phyloP scores from a whole-genome alignment of 2,797 vertebrate species.

The Ctenopoma multispine region DNA sequence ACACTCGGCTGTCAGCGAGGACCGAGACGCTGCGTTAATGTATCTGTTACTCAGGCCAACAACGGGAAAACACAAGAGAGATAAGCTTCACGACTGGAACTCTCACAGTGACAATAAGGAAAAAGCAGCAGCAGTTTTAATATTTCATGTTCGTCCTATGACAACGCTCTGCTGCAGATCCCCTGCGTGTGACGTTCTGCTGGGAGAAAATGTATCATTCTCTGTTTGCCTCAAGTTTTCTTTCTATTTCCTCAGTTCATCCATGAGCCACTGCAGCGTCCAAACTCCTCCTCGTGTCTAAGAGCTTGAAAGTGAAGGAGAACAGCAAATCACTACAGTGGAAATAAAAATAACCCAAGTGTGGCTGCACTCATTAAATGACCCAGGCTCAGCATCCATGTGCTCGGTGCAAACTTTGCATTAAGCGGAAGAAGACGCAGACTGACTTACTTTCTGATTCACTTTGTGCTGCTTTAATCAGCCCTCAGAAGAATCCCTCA shows the following conservation, averaged over 20 bases:
- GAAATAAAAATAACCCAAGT: conserved; percentile 14
- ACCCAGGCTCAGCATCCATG: background rate
- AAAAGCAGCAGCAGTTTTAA: conserved; percentile 19
- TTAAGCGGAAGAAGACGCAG: conserved; percentile 1
- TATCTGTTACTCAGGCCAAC: background rate
- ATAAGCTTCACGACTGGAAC: background rate
- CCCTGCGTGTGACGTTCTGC: conserved; percentile 1
- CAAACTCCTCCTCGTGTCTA: conserved; percentile 4
- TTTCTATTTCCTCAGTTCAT: conserved; percentile 16
- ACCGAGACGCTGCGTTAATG: conserved; percentile 4
- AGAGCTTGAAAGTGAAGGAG: conserved; percentile 6
- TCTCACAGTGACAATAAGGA: too few species aligned
- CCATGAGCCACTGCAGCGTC: background rate
- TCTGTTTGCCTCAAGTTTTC: conserved; percentile 11
- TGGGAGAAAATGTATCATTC: conserved; percentile 14
- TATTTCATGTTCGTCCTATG: conserved; percentile 19
- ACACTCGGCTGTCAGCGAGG: conserved; percentile 35
- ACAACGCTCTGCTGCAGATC: conserved; percentile 8
- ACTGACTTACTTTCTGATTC: conserved; percentile 25
- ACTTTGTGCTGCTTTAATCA: conserved; percentile 48
- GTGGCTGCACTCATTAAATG: conserved; percentile 16
- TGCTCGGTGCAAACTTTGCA: conserved; percentile 9
- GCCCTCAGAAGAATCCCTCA: conserved; percentile 24
- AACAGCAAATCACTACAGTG: conserved; percentile 12
- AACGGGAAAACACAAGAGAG: background rate